A percentile compares a stretch with the other conserved stretches of the same genome.
Evolutionary conservation across 1,140 invertebrate genomes (phyloP).

Genomic region (Pseudomyrmex flavicornis): DNA sequence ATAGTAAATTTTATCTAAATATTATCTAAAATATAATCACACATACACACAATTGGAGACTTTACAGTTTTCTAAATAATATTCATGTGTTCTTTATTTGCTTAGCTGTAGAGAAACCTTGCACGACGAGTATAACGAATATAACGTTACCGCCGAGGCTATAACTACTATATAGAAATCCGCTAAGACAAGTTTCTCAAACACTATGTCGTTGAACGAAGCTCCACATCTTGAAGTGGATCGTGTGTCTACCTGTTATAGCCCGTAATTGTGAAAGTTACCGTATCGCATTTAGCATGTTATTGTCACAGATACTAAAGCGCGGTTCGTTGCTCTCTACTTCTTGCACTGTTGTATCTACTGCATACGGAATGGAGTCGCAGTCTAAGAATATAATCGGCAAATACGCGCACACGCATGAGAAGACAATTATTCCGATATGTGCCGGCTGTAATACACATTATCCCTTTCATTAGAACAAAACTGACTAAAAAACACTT

Average conservation of each 20-base stretch:
- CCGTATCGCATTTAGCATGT: constrained; percentile 3
- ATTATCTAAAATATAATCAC: too few relatives aligned
- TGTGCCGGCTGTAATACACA: background rate
- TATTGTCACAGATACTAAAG: constrained; percentile 42
- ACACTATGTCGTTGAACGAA: constrained; percentile 1
- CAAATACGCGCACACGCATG: background rate
- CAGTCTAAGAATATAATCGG: constrained; percentile 29
- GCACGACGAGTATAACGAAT: background rate
- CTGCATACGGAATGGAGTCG: constrained; percentile 30
- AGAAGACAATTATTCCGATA: constrained; percentile 28
- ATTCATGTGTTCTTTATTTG: background rate
- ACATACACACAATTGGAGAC: too few relatives aligned
- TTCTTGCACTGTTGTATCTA: constrained; percentile 10
- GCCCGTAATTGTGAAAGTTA: constrained; percentile 45
- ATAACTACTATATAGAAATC: constrained; percentile 10
- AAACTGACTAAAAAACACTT: too few relatives aligned
- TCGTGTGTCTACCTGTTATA: constrained; percentile 49
- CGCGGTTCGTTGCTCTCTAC: background rate
- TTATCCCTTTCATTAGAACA: background rate
- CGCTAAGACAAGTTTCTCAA: constrained; percentile 47
- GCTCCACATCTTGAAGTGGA: constrained; percentile 32
- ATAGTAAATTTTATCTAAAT: background rate
- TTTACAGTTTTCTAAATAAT: background rate
- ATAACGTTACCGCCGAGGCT: constrained; percentile 26
- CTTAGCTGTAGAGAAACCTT: constrained; percentile 8